These are phyloP conservation scores for Acromyrmex echinatior DNA, from an alignment of 1,140 invertebrate species.

Conservation along the genomic window DNA sequence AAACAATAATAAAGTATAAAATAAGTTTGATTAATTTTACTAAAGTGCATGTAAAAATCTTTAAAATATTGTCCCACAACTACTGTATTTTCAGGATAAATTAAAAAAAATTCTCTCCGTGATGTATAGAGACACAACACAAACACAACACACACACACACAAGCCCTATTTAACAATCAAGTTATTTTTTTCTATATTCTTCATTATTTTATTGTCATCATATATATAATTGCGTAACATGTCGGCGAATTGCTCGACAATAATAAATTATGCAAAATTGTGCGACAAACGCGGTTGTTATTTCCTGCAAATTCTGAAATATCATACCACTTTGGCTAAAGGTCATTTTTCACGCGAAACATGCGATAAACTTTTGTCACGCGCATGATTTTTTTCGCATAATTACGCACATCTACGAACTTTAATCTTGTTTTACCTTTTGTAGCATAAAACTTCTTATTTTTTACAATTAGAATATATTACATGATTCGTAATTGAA, in stretches of 20 bases:
- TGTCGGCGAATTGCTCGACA: slow-evolving; percentile 37
- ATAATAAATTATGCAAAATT: slow-evolving; percentile 82
- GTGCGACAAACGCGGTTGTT: slow-evolving; percentile 72
- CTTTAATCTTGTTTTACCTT: neutral
- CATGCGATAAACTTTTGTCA: slow-evolving; percentile 67
- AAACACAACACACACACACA: too few species aligned
- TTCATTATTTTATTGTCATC: neutral
- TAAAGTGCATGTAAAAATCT: too few species aligned
- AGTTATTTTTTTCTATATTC: neutral
- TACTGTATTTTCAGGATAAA: too few species aligned
- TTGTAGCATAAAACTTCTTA: neutral
- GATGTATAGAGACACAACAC: neutral
- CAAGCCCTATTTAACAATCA: neutral
- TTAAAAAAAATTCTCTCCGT: too few species aligned
- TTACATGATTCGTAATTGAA: neutral
- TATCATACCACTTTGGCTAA: slow-evolving; percentile 77
- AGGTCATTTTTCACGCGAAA: slow-evolving; percentile 81
- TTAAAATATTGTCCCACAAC: too few species aligned
- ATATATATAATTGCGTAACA: slow-evolving; percentile 1
- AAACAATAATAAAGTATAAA: too few species aligned
- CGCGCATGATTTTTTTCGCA: neutral
- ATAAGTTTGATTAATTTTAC: too few species aligned
- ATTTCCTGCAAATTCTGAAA: slow-evolving; percentile 71
- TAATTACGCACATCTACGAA: neutral
- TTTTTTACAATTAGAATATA: neutral